phyloP scores from a whole-genome alignment of 2,888 invertebrate species.

The Scaptomyza flava region DNA sequence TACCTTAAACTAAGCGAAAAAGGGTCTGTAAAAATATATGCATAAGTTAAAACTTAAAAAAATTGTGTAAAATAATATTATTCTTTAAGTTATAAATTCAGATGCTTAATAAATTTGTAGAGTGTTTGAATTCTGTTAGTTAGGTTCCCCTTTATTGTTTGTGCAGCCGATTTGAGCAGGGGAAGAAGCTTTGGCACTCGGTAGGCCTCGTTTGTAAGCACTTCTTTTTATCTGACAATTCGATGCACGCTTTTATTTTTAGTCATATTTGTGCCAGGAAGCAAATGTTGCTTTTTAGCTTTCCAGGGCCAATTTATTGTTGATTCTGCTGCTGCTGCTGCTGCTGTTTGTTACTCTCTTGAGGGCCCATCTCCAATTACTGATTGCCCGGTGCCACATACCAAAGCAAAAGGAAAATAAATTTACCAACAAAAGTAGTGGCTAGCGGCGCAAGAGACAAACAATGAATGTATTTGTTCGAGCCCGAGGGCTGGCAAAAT shows the following conservation, averaged over 20 bases:
- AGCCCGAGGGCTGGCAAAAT: conserved; percentile 56
- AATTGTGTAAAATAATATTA: background rate
- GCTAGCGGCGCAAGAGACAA: conserved; percentile 4
- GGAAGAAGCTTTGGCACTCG: conserved; percentile 47
- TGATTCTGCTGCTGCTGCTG: conserved; percentile 14
- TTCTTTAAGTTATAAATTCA: background rate
- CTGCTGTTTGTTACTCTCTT: conserved; percentile 10
- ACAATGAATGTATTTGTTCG: conserved; percentile 32
- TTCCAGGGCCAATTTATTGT: conserved; percentile 48
- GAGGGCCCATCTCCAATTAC: conserved; percentile 74
- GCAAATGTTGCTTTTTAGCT: conserved; percentile 22
- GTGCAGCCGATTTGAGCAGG: conserved; percentile 21
- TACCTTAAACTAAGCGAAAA: no score
- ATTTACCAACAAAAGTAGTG: conserved; percentile 6
- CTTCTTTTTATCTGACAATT: conserved; percentile 56
- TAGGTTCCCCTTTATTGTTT: no score
- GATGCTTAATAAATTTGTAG: background rate
- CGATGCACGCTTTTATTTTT: conserved; percentile 67
- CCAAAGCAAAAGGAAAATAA: conserved; percentile 21
- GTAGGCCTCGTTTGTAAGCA: conserved; percentile 34
- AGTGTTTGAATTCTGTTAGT: conserved; percentile 2
- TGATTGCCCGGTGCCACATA: conserved; percentile 54
- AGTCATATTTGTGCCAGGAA: conserved; percentile 59
- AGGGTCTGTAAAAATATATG: no score
- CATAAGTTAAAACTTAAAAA: no score